Evolutionary conservation across 2,113 vertebrate species (phyloP).

Genomic region (Edolisoma coerulescens): DNA sequence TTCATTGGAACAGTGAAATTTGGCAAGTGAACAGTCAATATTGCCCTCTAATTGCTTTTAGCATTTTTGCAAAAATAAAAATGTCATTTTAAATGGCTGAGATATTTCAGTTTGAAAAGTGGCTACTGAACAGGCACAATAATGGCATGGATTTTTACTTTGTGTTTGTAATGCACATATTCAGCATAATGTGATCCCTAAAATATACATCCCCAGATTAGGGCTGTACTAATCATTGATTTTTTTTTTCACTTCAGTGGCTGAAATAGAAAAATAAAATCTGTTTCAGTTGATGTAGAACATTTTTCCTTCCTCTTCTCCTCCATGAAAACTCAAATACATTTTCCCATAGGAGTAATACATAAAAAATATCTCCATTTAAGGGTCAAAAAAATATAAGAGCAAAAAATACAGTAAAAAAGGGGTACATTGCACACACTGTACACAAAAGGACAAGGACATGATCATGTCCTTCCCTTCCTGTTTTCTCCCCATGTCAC

Average conservation of each 20-base stretch:
- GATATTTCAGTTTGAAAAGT: conserved; percentile 63
- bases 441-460: not conserved
- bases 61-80: conserved; percentile 66
- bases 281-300: not conserved
- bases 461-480: not conserved
- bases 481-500: not conserved
- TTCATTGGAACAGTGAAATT: conserved; percentile 61
- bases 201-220: conserved; percentile 31
- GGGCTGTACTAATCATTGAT: not conserved
- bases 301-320: not conserved
- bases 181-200: conserved; percentile 4
- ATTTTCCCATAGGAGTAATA: not conserved
- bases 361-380: not conserved
- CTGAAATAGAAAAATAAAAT: not conserved
- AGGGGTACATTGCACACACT: not conserved
- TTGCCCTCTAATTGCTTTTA: conserved; percentile 68
- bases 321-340: not conserved
- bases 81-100: conserved; percentile 61
- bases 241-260: not conserved
- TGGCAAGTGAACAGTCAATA: conserved; percentile 61
- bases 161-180: not conserved
- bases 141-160: conserved; percentile 38
- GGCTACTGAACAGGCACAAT: not conserved
- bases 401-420: not conserved
- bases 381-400: not conserved